Percentiles rank a stretch among this genome's conserved stretches.
Conservation (phyloP, 2,888 invertebrate species). For the Ganaspis brasiliensis region DNA sequence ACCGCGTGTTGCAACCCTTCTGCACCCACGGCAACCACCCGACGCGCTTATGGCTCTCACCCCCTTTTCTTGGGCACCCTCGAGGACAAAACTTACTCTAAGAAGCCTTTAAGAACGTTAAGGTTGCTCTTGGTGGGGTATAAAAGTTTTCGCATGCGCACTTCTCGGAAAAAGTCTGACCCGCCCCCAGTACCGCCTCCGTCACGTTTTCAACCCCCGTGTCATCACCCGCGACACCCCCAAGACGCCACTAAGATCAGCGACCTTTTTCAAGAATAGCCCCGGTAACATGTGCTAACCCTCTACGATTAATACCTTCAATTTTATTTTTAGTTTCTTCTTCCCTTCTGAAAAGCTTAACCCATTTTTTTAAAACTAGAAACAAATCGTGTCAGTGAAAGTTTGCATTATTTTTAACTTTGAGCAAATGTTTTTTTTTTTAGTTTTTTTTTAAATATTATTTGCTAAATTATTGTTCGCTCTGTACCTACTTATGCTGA, state of each 20-base stretch:
- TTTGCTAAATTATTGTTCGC: too few relatives aligned
- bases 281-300: slow-evolving; percentile 62
- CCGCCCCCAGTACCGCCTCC: slow-evolving; percentile 78
- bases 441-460: too few relatives aligned
- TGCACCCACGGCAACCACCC: slow-evolving; percentile 42
- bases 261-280: slow-evolving; percentile 67
- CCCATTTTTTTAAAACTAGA: background rate
- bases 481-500: too few relatives aligned
- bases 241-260: slow-evolving; percentile 71
- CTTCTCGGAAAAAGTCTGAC: slow-evolving; percentile 75
- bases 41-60: slow-evolving; percentile 46
- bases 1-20: slow-evolving; percentile 68
- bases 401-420: too few relatives aligned
- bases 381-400: background rate
- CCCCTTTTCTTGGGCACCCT: slow-evolving; percentile 53
- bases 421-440: too few relatives aligned
- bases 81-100: slow-evolving; percentile 78
- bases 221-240: slow-evolving; percentile 63
- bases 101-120: slow-evolving; percentile 79
- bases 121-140: slow-evolving; percentile 74
- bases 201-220: slow-evolving; percentile 64
- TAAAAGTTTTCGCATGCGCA: slow-evolving; percentile 80
- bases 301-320: slow-evolving; percentile 56
- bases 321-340: slow-evolving; percentile 51
- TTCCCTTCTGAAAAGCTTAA: background rate